phyloP scores from a whole-genome alignment of 2,888 invertebrate genomes.

The Ichneumoninae sp. region DNA sequence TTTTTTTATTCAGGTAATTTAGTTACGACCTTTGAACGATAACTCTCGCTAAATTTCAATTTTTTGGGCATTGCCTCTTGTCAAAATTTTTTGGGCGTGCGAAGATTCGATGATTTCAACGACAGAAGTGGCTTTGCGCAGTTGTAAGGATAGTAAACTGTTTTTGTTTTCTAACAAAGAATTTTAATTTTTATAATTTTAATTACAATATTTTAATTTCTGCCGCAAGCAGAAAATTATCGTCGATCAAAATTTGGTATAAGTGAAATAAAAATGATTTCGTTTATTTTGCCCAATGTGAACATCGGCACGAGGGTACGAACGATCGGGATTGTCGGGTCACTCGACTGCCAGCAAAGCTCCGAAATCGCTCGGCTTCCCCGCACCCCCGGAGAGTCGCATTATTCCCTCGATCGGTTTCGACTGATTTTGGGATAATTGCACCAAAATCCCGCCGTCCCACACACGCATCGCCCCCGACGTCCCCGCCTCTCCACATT shows the following conservation, averaged over 20 bases:
- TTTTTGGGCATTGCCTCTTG: too few relatives aligned
- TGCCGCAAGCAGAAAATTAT: not conserved
- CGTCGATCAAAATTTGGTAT: not conserved
- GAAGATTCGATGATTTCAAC: too few relatives aligned
- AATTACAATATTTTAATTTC: too few relatives aligned
- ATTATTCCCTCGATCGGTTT: slow-evolving; percentile 37
- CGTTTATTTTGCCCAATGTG: not conserved
- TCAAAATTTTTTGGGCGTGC: too few relatives aligned
- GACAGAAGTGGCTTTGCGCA: too few relatives aligned
- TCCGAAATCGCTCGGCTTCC: not conserved
- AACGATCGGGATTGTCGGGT: not conserved
- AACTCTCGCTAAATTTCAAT: too few relatives aligned
- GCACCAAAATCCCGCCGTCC: slow-evolving; percentile 32
- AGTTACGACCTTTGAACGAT: too few relatives aligned
- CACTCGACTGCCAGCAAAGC: slow-evolving; percentile 5
- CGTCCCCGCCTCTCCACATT: slow-evolving; percentile 57
- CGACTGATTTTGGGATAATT: slow-evolving; percentile 34
- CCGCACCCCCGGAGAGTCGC: slow-evolving; percentile 8
- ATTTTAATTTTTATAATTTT: too few relatives aligned
- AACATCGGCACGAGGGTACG: slow-evolving; percentile 18
- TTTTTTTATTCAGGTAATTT: not conserved
- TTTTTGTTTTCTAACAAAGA: too few relatives aligned
- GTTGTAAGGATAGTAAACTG: too few relatives aligned
- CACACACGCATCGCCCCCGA: not conserved
- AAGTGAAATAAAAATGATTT: not conserved